Evolutionary conservation across 2,113 vertebrate genomes (phyloP), one percentile per base, ranked within the genome.

Genomic region (Hystrix cristata): DNA sequence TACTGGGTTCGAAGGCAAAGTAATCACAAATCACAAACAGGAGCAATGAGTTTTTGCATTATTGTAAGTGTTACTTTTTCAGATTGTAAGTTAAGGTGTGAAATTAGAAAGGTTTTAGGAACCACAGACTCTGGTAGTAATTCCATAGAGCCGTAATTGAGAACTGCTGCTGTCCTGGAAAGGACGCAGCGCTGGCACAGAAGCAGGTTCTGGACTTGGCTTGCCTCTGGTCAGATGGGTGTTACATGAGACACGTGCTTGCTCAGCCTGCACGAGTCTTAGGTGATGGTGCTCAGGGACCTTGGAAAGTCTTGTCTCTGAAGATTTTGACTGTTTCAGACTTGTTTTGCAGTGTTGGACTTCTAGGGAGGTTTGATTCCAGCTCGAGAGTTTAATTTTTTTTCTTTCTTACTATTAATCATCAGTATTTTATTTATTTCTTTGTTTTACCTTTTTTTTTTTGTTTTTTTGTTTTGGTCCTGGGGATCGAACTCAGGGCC

Each of bases 11-110:
- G 53, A 65, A 51, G 59, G 82, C 18, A 27, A 3, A 87, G 53
- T 72, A 82, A 89, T 65, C 62, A 88, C 59, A 81, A 48, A 59
- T 46, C 46, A 90, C 27, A 57, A 21, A 87, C 64, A 80, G 81
- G 84, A 81, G 43, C 57, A 86, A 0, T 74, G 90, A 82, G 21
- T 83, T 80, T 90, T 13, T 79, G 12, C 90, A 16, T 74, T 72
- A 71, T 55, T 78, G 31, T 5, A 76, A 87, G 81, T 53, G 31
- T 89, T 95, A n/a, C 53, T 80, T 94, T 78, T 85, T 88, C 46
- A 78, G 82, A 81, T 60, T 69, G 53, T 91, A 29, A 81, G 83
- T 87, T 53, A 88, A 65, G 67, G 60, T 74, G 25, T n/a, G 64
- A 78, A 84, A 7, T 57, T 48, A 25, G 57, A 27, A 46, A 13